Evolutionary conservation across 2,113 vertebrate genomes (phyloP).

Genomic region (Neoarius graeffei): DNA sequence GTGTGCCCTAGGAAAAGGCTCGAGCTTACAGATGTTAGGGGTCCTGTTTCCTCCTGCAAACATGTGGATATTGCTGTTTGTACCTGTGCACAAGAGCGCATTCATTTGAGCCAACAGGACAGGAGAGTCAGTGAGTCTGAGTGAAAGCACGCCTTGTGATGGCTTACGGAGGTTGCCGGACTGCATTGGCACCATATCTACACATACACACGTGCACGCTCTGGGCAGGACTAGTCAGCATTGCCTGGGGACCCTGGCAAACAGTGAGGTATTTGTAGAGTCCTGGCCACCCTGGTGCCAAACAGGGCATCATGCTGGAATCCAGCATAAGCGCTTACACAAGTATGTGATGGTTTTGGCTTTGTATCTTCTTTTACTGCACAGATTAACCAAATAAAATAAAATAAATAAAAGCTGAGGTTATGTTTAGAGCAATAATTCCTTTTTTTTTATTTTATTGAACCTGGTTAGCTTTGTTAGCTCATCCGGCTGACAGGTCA

Average conservation of each 20-base stretch:
- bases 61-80: constrained; percentile 77
- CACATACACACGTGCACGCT: constrained; percentile 22
- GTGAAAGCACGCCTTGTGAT: constrained; percentile 72
- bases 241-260: constrained; percentile 50
- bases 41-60: constrained; percentile 61
- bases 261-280: constrained; percentile 64
- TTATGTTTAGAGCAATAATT: background rate
- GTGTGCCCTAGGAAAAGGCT: constrained; percentile 59
- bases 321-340: background rate
- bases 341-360: background rate
- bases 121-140: constrained; percentile 33
- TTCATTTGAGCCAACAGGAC: constrained; percentile 69
- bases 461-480: background rate
- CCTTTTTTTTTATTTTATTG: background rate
- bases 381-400: background rate
- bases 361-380: background rate
- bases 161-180: constrained; percentile 53
- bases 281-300: constrained; percentile 46
- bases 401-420: too few species aligned
- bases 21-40: constrained; percentile 40
- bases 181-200: constrained; percentile 58
- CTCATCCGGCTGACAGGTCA: too few species aligned
- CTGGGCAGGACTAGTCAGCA: constrained; percentile 49
- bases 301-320: constrained; percentile 35
- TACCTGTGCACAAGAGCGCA: constrained; percentile 77